Evolutionary conservation across 2,797 vertebrate species (phyloP), one percentile per base, ranked within the genome.

Genomic region (Danionella dracula): DNA sequence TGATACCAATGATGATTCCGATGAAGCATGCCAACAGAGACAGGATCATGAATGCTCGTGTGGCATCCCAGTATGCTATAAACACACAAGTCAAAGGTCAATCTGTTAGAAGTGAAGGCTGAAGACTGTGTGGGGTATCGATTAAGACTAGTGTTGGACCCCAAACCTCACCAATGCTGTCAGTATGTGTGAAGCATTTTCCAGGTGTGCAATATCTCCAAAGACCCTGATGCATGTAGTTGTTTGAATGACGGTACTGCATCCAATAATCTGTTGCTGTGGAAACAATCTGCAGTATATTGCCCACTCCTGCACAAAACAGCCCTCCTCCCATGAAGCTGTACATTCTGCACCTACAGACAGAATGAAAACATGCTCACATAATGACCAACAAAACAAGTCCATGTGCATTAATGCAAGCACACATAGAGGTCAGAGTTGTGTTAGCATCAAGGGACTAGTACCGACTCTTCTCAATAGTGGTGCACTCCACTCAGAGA

Each of bases 231-330:
- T 88, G 86, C 85, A 87, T 89, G 81, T 86, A 85, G 82, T 80
- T 88, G 75, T 77, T 83, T 71, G 86, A 87, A 74, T 87, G 83
- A 63, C 79, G 80, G 71, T 89, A 86, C 81, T 89, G 85, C 83
- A 89, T 86, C 87, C 86, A 90, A 74, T 90, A 89, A 84, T 89
- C 87, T 59, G 88, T 90, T 88, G 87, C 90, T 79, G 86, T 91
- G 89, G 89, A 90, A 87, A 91, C 88, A 42, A 90, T 87, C 79
- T 89, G 76, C 74, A 88, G 86, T 81, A 89, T 88, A 82, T 88
- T 90, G 80, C 84, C 86, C 74, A 87, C 79, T 73, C 85, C 83
- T 41, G 85, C 85, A 83, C 88, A 90, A 82, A 91, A 88, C 83
- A 88, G 67, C 75, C 85, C 87, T 84, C 88, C 84, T 62, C 86